Evolutionary conservation across 2,888 invertebrate species (phyloP).

Genomic region (Brachypalpus laphriformis): DNA sequence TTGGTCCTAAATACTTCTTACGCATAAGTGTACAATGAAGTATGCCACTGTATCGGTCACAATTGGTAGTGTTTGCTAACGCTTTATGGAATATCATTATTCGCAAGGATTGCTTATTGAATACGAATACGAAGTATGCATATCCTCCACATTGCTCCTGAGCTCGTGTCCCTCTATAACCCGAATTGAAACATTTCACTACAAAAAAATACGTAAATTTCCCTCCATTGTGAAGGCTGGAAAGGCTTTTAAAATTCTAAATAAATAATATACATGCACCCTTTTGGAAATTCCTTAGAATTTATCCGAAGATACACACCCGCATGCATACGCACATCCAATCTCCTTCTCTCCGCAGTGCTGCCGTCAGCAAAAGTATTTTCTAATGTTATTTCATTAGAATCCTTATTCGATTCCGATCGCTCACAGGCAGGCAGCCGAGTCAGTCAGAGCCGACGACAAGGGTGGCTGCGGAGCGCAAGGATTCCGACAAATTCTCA

Average conservation of each 20-base stretch:
- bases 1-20: constrained; percentile 43
- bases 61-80: constrained; percentile 45
- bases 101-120: constrained; percentile 59
- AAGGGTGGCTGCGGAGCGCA: constrained; percentile 12
- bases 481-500: constrained; percentile 66
- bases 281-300: constrained; percentile 58
- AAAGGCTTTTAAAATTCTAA: constrained; percentile 71
- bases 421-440: constrained; percentile 61
- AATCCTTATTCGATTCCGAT: constrained; percentile 73
- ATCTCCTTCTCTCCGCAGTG: not conserved
- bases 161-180: constrained; percentile 4
- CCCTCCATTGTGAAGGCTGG: constrained; percentile 23
- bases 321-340: constrained; percentile 8
- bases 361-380: constrained; percentile 69
- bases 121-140: constrained; percentile 40
- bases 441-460: constrained; percentile 53
- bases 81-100: constrained; percentile 65
- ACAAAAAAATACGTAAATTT: constrained; percentile 25
- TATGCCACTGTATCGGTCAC: constrained; percentile 31
- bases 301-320: constrained; percentile 25
- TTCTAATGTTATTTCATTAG: constrained; percentile 74
- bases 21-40: not conserved
- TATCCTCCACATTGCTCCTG: constrained; percentile 14
- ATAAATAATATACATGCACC: constrained; percentile 73
- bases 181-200: constrained; percentile 64